Conservation (phyloP, 2,797 vertebrate genomes). For the Melanotaenia maccullochi region DNA sequence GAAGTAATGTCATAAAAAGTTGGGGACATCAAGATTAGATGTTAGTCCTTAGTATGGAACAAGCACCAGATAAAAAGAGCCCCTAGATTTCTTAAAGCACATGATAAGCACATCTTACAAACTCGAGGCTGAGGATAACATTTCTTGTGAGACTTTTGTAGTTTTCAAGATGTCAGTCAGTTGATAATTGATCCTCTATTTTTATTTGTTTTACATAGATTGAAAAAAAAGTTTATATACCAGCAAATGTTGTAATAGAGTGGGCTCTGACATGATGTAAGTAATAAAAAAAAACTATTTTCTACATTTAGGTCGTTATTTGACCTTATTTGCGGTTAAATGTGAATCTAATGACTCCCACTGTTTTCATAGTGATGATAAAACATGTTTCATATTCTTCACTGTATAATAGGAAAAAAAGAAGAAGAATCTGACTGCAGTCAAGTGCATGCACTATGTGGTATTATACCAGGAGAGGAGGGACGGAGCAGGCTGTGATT, state of each 20-base stretch:
- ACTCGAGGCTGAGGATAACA: not conserved
- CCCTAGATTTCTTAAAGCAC: no score
- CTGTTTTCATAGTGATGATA: conserved; percentile 1
- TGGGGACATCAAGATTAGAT: no score
- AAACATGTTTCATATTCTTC: conserved; percentile 15
- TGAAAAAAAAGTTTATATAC: no score
- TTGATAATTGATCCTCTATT: no score
- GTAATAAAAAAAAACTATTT: not conserved
- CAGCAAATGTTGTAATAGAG: not conserved
- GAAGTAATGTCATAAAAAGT: not conserved
- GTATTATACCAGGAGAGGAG: conserved; percentile 48
- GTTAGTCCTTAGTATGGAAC: no score
- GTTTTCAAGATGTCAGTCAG: no score
- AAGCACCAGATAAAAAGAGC: no score
- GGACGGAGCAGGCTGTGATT: conserved; percentile 55
- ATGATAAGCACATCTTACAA: not conserved
- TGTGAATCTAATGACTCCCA: not conserved
- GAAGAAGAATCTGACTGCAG: conserved; percentile 43
- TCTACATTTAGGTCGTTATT: not conserved
- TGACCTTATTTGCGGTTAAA: not conserved
- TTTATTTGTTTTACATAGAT: no score
- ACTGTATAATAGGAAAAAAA: conserved; percentile 24
- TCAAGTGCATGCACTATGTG: conserved; percentile 49
- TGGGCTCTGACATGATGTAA: not conserved
- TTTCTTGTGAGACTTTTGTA: no score